These are phyloP conservation scores for Montipora sp. DNA, from an alignment of 64 coral and sea anemone species.

Conservation along the genomic window DNA sequence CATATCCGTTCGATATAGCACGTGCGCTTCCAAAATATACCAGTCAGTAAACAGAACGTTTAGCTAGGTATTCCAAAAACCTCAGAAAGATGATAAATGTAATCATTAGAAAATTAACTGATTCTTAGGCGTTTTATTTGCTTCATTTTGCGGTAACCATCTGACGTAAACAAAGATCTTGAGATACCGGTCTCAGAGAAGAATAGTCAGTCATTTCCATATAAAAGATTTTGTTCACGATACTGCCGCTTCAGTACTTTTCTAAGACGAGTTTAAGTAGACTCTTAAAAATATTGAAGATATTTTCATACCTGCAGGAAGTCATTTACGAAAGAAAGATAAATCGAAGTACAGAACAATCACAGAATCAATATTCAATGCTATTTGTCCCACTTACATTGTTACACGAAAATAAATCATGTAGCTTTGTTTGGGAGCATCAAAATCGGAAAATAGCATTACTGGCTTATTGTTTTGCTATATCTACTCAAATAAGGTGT, in stretches of 20 bases:
- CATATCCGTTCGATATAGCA: too few species aligned
- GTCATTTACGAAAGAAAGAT: background rate
- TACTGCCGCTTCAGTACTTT: background rate
- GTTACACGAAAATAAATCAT: conserved; percentile 4
- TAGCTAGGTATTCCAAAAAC: background rate
- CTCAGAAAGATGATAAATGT: conserved; percentile 11
- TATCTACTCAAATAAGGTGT: background rate
- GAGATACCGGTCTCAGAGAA: background rate
- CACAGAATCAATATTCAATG: background rate
- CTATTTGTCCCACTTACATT: background rate
- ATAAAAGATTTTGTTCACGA: too few species aligned
- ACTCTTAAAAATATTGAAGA: background rate
- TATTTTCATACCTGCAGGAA: background rate
- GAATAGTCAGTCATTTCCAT: background rate
- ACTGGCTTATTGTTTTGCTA: background rate
- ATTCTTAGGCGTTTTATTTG: background rate
- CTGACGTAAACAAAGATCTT: background rate
- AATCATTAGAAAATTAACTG: background rate
- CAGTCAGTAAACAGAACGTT: too few species aligned
- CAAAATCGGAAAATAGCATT: background rate
- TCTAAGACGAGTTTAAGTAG: background rate
- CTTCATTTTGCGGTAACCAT: background rate
- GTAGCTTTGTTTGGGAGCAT: background rate
- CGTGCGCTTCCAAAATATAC: too few species aligned
- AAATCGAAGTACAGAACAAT: background rate